Evolutionary conservation across 1,140 invertebrate genomes (phyloP).

Genomic region (Mylabris phalerata): DNA sequence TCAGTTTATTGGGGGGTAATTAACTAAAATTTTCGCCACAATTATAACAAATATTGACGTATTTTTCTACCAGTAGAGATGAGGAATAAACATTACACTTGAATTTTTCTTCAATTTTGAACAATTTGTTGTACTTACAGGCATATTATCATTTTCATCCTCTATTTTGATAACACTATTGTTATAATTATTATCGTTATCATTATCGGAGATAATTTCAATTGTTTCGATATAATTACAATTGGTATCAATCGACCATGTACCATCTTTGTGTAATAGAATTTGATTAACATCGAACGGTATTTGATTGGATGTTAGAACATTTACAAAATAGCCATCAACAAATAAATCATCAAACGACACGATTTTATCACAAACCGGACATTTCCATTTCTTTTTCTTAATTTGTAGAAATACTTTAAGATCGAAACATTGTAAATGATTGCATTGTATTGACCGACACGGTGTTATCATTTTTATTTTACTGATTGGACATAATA

Average conservation of each 20-base stretch:
- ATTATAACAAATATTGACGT: no score
- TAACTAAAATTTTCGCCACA: no score
- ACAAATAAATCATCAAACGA: constrained; percentile 87
- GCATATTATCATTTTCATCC: no score
- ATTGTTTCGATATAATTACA: constrained; percentile 34
- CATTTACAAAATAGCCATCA: constrained; percentile 84
- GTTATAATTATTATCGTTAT: constrained; percentile 38
- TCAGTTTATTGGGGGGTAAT: no score
- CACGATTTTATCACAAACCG: constrained; percentile 89
- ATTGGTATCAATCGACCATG: constrained; percentile 69
- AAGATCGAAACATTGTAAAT: constrained; percentile 98
- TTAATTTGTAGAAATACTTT: constrained; percentile 95
- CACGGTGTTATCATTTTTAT: constrained; percentile 91
- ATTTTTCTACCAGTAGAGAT: no score
- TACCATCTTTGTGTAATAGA: constrained; percentile 81
- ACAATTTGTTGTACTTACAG: no score
- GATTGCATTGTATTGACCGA: constrained; percentile 80
- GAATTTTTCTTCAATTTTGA: no score
- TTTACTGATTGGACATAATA: constrained; percentile 90
- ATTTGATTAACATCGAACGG: constrained; percentile 72
- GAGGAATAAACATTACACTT: no score
- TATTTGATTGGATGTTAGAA: constrained; percentile 59
- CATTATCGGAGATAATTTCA: constrained; percentile 50
- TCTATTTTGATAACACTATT: no score
- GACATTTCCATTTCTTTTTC: constrained; percentile 97